A percentile compares a stretch with the other conserved stretches of the same genome.
Evolutionary conservation across 2,888 invertebrate species (phyloP).

Genomic region (Brachylomia viminalis): DNA sequence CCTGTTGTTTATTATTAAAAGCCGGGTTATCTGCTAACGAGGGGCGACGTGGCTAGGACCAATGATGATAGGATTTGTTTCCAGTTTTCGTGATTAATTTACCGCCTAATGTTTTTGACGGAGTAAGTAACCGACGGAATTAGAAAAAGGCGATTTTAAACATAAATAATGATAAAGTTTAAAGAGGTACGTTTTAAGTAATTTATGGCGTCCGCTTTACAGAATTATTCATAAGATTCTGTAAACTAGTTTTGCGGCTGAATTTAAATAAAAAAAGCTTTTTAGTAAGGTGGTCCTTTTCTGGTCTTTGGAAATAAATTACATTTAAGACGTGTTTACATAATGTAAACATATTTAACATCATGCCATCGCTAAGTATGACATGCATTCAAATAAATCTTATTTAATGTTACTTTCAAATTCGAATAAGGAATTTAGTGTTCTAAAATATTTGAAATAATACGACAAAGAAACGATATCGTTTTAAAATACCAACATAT

Average conservation of each 20-base stretch:
- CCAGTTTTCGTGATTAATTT: constrained; percentile 70
- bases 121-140: constrained; percentile 39
- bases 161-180: constrained; percentile 53
- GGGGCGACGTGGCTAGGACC: constrained; percentile 72
- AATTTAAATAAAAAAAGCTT: constrained; percentile 17
- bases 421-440: constrained; percentile 33
- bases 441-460: constrained; percentile 49
- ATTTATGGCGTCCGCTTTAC: constrained; percentile 41
- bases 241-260: constrained; percentile 15
- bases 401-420: constrained; percentile 12
- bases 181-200: constrained; percentile 34
- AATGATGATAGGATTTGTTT: constrained; percentile 69
- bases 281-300: constrained; percentile 5
- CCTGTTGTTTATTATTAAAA: constrained; percentile 84
- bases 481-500: constrained; percentile 71
- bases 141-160: constrained; percentile 36
- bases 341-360: constrained; percentile 47
- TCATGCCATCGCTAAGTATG: constrained; percentile 32
- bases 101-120: constrained; percentile 68
- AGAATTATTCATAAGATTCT: constrained; percentile 26
- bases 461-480: constrained; percentile 40
- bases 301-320: constrained; percentile 36
- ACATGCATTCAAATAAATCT: constrained; percentile 52
- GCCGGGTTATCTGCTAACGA: constrained; percentile 80
- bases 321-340: constrained; percentile 30